Conservation (phyloP, 2,113 vertebrate genomes). For the Ammodytes dubius region DNA sequence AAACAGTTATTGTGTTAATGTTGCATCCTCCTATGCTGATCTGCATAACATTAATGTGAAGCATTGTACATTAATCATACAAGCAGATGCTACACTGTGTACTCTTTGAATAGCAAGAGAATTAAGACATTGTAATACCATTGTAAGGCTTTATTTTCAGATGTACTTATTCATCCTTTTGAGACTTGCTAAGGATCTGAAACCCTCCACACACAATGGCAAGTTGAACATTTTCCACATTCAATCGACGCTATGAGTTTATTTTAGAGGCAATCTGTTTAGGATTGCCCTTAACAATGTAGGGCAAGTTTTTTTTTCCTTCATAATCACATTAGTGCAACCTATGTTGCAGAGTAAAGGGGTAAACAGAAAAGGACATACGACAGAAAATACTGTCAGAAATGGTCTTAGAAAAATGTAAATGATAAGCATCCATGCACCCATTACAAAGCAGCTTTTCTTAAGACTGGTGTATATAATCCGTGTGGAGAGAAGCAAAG, state of each 20-base stretch:
- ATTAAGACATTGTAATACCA: too few species aligned
- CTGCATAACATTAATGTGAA: too few species aligned
- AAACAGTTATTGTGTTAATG: too few species aligned
- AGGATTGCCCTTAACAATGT: background rate
- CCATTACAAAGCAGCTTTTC: slow-evolving; percentile 17
- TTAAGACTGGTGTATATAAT: background rate
- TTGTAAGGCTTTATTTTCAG: too few species aligned
- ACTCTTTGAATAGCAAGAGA: too few species aligned
- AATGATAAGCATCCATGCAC: background rate
- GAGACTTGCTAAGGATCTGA: too few species aligned
- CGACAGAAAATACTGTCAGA: slow-evolving; percentile 2
- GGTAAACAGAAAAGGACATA: slow-evolving; percentile 15
- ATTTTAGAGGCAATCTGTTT: background rate
- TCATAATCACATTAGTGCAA: slow-evolving; percentile 27
- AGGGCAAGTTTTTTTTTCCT: slow-evolving; percentile 48
- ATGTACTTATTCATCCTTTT: too few species aligned
- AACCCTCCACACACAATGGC: background rate
- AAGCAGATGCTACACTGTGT: too few species aligned
- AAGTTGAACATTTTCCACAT: background rate
- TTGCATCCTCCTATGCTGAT: too few species aligned
- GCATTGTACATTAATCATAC: too few species aligned
- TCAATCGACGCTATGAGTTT: background rate
- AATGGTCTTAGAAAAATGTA: background rate
- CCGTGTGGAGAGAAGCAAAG: background rate
- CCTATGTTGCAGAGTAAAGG: slow-evolving; percentile 9